Evolutionary conservation across 2,888 invertebrate genomes (phyloP).

Genomic region (Agonopterix subpropinquella): DNA sequence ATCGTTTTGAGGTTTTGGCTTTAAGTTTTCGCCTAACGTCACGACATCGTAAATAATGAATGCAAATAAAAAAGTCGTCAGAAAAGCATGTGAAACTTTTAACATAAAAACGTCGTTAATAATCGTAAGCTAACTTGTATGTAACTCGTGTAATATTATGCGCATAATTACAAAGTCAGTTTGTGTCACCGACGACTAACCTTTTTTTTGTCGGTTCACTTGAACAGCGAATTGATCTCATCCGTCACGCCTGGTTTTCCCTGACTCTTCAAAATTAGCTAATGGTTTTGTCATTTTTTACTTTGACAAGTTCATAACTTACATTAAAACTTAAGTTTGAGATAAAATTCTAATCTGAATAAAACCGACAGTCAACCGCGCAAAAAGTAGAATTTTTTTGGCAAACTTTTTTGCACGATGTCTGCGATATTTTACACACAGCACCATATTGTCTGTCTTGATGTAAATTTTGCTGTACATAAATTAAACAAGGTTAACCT

Average conservation of each 20-base stretch:
- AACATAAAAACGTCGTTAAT: conserved; percentile 21
- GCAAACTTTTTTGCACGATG: no score
- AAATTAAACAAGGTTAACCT: no score
- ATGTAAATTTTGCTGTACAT: no score
- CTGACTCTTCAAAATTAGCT: conserved; percentile 1
- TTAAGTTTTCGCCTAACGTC: no score
- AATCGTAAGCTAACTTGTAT: conserved; percentile 16
- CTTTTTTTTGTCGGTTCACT: conserved; percentile 9
- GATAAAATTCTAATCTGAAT: no score
- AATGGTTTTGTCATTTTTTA: not conserved
- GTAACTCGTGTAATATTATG: conserved; percentile 33
- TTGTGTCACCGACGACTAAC: not conserved
- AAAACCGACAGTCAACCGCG: no score
- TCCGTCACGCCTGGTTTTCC: conserved; percentile 15
- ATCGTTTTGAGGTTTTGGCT: no score
- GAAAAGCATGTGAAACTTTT: conserved; percentile 1
- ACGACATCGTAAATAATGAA: no score
- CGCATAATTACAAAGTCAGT: conserved; percentile 30
- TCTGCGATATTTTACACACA: no score
- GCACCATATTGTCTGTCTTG: no score
- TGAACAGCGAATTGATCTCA: conserved; percentile 18
- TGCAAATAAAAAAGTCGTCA: no score
- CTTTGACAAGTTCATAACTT: not conserved
- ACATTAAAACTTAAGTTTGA: not conserved
- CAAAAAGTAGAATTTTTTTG: no score